These are phyloP conservation scores for Antheraea pernyi DNA, from an alignment of 1,140 invertebrate species.

Conservation along the genomic window DNA sequence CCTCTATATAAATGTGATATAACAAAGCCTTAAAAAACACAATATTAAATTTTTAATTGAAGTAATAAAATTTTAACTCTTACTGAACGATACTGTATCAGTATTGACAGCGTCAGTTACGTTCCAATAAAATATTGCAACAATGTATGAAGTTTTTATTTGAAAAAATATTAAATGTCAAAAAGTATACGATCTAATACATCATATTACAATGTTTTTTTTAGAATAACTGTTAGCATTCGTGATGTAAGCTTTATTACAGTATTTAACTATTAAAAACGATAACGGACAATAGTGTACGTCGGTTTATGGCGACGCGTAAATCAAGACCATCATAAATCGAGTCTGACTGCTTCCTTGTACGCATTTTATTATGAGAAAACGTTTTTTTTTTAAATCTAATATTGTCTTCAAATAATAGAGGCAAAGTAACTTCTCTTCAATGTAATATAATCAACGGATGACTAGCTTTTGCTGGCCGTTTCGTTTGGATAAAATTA, in stretches of 20 bases:
- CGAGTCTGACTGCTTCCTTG: slow-evolving; percentile 21
- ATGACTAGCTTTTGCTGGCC: too few relatives aligned
- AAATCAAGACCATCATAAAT: slow-evolving; percentile 45
- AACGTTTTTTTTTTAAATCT: slow-evolving; percentile 17
- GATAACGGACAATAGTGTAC: slow-evolving; percentile 40
- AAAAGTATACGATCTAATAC: slow-evolving; percentile 9
- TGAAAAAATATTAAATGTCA: background rate
- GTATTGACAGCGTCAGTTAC: background rate
- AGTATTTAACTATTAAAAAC: slow-evolving; percentile 40
- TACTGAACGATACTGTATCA: background rate
- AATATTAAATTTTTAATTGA: background rate
- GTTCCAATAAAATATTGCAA: background rate
- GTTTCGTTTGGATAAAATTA: too few relatives aligned
- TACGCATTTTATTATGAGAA: slow-evolving; percentile 36
- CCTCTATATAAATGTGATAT: too few relatives aligned
- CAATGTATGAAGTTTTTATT: background rate
- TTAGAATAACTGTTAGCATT: slow-evolving; percentile 3
- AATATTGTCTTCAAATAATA: background rate
- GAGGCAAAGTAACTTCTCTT: background rate
- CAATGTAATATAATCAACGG: too few relatives aligned
- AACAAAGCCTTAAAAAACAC: too few relatives aligned
- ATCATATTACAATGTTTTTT: slow-evolving; percentile 14
- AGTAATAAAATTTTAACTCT: background rate
- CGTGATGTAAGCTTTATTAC: slow-evolving; percentile 41
- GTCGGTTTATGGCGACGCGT: slow-evolving; percentile 36